Conservation (phyloP, 2,113 vertebrate species). For the Psittacara wagleri region DNA sequence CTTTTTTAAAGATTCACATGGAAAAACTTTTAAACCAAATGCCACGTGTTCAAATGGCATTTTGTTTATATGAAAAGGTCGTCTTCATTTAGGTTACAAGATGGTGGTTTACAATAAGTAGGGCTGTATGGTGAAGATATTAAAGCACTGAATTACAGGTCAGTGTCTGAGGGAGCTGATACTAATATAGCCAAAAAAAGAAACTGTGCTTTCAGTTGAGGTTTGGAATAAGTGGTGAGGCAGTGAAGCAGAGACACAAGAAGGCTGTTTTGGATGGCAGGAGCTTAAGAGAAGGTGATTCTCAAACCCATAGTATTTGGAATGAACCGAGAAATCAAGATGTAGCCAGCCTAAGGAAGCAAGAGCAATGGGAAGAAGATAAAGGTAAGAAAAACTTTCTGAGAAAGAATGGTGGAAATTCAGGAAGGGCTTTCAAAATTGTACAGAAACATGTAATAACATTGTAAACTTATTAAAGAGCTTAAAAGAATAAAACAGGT, state of each 20-base stretch:
- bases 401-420: not conserved
- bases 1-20: not conserved
- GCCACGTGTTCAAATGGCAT: not conserved
- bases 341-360: not conserved
- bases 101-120: not conserved
- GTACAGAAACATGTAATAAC: not conserved
- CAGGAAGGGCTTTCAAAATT: not conserved
- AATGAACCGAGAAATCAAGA: not conserved
- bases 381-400: not conserved
- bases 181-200: not conserved
- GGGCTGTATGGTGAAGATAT: not conserved
- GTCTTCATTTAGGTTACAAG: not conserved
- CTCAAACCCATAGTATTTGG: not conserved
- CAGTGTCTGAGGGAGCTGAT: not conserved
- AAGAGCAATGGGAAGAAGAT: not conserved
- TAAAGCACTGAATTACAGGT: not conserved
- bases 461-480: not conserved
- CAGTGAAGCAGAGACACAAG: not conserved
- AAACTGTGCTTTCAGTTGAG: not conserved
- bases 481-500: not conserved
- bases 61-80: not conserved
- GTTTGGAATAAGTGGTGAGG: conserved; percentile 5
- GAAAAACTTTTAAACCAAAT: not conserved
- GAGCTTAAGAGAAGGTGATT: not conserved
- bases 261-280: conserved; percentile 27